These are phyloP conservation scores for Karalla daura DNA, from an alignment of 2,797 vertebrate species.

Conservation along the genomic window DNA sequence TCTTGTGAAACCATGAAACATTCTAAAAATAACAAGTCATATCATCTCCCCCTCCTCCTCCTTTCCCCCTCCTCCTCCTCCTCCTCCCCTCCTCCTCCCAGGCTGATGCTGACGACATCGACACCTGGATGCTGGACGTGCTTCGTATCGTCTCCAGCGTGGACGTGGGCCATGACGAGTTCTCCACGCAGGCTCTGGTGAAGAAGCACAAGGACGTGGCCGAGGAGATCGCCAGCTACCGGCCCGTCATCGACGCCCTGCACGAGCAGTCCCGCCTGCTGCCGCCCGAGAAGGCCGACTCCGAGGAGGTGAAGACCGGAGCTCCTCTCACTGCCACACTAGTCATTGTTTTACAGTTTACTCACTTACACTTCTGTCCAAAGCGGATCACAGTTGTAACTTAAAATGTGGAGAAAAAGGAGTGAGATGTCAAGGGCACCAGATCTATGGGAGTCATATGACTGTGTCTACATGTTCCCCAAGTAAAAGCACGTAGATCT, in stretches of 20 bases:
- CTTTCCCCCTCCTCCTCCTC: accelerated
- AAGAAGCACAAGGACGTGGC: constrained; percentile 98
- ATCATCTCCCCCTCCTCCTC: too few relatives aligned
- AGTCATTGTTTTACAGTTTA: too few relatives aligned
- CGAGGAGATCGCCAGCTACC: constrained; percentile 93
- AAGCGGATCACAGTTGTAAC: too few relatives aligned
- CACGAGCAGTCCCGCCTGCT: constrained; percentile 91
- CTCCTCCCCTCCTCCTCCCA: constrained; percentile 14
- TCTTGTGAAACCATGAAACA: too few relatives aligned
- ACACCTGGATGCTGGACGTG: constrained; percentile 97
- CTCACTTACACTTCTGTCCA: too few relatives aligned
- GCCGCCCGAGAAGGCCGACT: constrained; percentile 83
- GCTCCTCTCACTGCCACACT: too few relatives aligned
- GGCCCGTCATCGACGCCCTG: constrained; percentile 91
- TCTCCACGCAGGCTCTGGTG: constrained; percentile 96
- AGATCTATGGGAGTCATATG: too few relatives aligned
- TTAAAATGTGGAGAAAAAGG: too few relatives aligned
- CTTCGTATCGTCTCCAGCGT: constrained; percentile 95
- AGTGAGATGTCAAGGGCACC: too few relatives aligned
- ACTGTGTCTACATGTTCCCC: too few relatives aligned
- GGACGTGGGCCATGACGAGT: constrained; percentile 96
- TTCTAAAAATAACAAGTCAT: too few relatives aligned
- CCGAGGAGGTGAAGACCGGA: constrained; percentile 79
- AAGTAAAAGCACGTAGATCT: too few relatives aligned
- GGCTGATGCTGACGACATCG: constrained; percentile 94